A percentile compares a stretch with the other conserved stretches of the same genome.
Evolutionary conservation across 2,888 invertebrate genomes (phyloP).

Genomic region (Rhagophthalmus giganteus): DNA sequence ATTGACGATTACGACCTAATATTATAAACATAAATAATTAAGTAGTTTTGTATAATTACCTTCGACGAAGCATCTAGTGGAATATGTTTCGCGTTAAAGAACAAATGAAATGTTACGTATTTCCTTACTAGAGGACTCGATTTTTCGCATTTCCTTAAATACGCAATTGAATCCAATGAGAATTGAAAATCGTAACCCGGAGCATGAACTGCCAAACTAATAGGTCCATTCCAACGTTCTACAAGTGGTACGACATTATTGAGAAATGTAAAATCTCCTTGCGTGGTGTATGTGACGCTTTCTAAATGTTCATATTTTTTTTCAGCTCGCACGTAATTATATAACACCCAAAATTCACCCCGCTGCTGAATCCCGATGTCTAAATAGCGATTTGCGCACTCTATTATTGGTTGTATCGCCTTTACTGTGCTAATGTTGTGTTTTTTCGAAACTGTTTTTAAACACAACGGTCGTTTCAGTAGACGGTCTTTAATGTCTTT

Average conservation of each 20-base stretch:
- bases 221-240: conserved; percentile 65
- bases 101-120: conserved; percentile 67
- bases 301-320: conserved; percentile 58
- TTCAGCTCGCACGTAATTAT: conserved; percentile 62
- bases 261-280: conserved; percentile 69
- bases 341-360: conserved; percentile 61
- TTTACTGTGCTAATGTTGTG: too few species aligned
- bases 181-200: conserved; percentile 64
- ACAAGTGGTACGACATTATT: conserved; percentile 64
- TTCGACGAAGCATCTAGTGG: conserved; percentile 45
- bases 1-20: neutral
- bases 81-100: conserved; percentile 63
- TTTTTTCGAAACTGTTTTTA: too few species aligned
- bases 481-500: too few species aligned
- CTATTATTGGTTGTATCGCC: conserved; percentile 5
- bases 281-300: conserved; percentile 69
- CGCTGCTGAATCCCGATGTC: conserved; percentile 27
- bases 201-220: conserved; percentile 66
- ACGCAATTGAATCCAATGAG: conserved; percentile 62
- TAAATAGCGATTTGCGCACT: conserved; percentile 29
- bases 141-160: conserved; percentile 59
- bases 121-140: conserved; percentile 56
- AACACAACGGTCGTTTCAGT: too few species aligned
- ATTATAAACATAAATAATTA: neutral
- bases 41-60: conserved; percentile 1